Evolutionary conservation across 2,797 vertebrate species (phyloP), one percentile per base, ranked within the genome.

Genomic region (Onychomys arenicola): DNA sequence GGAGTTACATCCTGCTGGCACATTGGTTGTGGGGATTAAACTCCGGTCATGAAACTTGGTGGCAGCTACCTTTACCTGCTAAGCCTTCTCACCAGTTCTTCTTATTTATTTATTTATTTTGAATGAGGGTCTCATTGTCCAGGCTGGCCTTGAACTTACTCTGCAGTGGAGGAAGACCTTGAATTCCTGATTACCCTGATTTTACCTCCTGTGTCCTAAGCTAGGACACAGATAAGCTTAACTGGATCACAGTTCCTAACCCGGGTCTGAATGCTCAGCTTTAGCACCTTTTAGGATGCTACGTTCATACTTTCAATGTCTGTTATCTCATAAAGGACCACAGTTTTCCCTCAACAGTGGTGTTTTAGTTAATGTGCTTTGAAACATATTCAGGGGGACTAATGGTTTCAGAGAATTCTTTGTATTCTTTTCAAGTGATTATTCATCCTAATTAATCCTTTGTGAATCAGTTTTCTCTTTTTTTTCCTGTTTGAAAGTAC

Each of bases 391-490:
- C 52, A 80, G 19, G 49, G 85, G 55, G 49, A 80, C 13, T 37
- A 23, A 57, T 61, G 25, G 16, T 93, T 97, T 61, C 57, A 92
- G 95, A 61, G 27, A 17, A 87, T 55, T 91, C 40, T 88, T 95
- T 89, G 11, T 75, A 57, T 76, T 75, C 25, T 40, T 84, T 93
- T 83, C 82, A 82, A 91, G 57, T 94, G 77, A 97, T 46, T 77
- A 59, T 82, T 85, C 40, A 65, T 40, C 52, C 59, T 82, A 93
- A 27, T 59, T 37, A 67, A 49, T 65, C 63, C 52, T 95, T 95
- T 94, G 67, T 88, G 59, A 93, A 57, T 90, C 32, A 89, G 16
- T 90, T 96, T 94, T 90, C 52, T 92, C 93, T 95, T 91, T 94
- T 94, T 94, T 92, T 94, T 76, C 90, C 73, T 73, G 10, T 82